Conservation (phyloP, 2,797 vertebrate species). For the Perodicticus potto region DNA sequence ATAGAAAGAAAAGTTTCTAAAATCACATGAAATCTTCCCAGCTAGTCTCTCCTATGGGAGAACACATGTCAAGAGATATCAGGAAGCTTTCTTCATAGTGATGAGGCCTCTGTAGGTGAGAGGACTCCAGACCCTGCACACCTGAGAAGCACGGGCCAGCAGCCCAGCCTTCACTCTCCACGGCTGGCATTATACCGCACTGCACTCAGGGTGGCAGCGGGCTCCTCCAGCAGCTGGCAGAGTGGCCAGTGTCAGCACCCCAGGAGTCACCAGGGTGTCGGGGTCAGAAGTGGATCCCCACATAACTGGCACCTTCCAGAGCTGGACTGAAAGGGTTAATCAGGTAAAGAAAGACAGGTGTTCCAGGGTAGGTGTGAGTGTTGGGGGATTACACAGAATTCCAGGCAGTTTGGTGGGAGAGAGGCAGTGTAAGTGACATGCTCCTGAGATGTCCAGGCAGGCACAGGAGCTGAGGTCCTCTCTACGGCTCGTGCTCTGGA, state of each 20-base stretch:
- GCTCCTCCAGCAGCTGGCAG: background rate
- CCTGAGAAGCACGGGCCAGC: background rate
- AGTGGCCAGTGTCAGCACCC: background rate
- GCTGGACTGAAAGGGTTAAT: background rate
- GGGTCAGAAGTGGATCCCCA: background rate
- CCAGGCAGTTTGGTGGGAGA: background rate
- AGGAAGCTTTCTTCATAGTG: background rate
- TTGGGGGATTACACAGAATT: fast-evolving
- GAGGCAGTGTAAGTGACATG: background rate
- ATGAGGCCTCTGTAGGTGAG: background rate
- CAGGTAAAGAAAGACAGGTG: background rate
- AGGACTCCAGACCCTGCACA: fast-evolving
- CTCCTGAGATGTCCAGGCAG: no score
- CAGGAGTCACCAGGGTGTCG: background rate
- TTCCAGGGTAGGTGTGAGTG: background rate
- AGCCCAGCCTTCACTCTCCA: background rate
- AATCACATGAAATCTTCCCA: background rate
- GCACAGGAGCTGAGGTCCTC: background rate
- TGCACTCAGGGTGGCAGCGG: background rate
- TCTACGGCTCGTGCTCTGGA: background rate
- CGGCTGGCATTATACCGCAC: no score
- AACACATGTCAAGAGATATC: background rate
- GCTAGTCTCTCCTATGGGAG: background rate
- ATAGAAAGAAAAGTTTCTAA: background rate
- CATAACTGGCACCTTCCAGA: background rate